Evolutionary conservation across 2,113 vertebrate genomes (phyloP), one percentile per base, ranked within the genome.

Genomic region (Euleptes europaea): DNA sequence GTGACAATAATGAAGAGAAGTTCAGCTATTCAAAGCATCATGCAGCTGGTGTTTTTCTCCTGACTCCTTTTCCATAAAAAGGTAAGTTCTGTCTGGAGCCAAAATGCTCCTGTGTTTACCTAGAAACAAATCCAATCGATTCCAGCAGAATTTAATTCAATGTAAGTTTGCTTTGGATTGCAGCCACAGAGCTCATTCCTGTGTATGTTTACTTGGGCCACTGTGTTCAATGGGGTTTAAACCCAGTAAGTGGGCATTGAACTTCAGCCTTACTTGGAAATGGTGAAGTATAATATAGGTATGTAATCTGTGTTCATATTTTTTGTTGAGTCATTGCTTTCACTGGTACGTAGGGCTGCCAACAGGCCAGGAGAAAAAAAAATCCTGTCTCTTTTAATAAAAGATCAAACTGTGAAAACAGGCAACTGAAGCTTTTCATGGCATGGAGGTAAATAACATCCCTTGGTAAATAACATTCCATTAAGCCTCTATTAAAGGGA

Each of bases 1-100:
- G 90, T 51, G 44, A 80, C 5, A 84, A 75, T 92, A 94, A 94
- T 94, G 89, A 93, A 95, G 89, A 94, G 57, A 70, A 57, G 77
- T 71, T 80, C 42, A 23, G n/a, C 82, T 90, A 66, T 28, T 86
- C 63, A 88, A 15, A 92, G 66, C 19, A 87, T 80, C 65, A 67
- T 67, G 67, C 2, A 85, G 71, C 67, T 90, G 60, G 88, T 90
- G 44, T 88, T 94, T 93, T 91, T 85, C 74, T 92, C 94, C 86
- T 88, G 40, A 73, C n/a, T 74, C 75, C 15, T 80, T 8, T 89
- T 93, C 80, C 74, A 87, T 11, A 71, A 80, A 85, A 82, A 69
- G 83, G 75, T 71, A 44, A 57, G 88, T 82, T 83, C 73, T 90
- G 77, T 81, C 92, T 84, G 87, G 57, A 5, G 33, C 11, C 78